phyloP scores from a whole-genome alignment of 2,113 vertebrate genomes.

The Proterorhinus semilunaris region DNA sequence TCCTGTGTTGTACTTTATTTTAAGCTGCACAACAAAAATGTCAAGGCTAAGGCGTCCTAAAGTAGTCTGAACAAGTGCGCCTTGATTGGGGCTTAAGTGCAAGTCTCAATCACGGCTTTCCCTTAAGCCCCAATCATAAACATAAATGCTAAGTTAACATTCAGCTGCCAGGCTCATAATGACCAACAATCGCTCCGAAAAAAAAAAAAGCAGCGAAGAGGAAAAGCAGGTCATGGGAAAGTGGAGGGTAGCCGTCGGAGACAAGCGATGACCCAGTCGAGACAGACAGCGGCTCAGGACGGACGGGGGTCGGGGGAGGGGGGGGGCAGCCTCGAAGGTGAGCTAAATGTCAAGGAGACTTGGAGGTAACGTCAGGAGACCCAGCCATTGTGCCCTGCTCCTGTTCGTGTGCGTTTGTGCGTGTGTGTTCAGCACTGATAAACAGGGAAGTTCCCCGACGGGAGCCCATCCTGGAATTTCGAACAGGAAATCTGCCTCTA shows the following conservation, averaged over 20 bases:
- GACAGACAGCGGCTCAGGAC: conserved; percentile 14
- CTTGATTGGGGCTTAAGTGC: no score
- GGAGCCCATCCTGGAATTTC: conserved; percentile 69
- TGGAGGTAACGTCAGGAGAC: conserved; percentile 43
- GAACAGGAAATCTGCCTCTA: conserved; percentile 61
- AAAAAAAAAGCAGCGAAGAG: no score
- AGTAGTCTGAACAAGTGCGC: no score
- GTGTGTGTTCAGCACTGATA: conserved; percentile 51
- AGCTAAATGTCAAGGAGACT: conserved; percentile 65
- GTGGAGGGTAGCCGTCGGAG: conserved; percentile 11
- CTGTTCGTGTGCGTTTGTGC: conserved; percentile 3
- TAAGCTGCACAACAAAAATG: no score
- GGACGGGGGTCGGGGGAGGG: neutral
- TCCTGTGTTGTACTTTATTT: no score
- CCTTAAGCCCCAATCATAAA: neutral
- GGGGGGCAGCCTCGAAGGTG: conserved; percentile 33
- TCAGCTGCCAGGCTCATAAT: neutral
- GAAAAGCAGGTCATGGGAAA: conserved; percentile 60
- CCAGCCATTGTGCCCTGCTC: conserved; percentile 16
- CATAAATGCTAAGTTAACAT: neutral
- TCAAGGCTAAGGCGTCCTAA: no score
- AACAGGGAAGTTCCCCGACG: conserved; percentile 62
- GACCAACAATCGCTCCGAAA: neutral
- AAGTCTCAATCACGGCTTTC: no score
- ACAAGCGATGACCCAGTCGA: conserved; percentile 39